Evolutionary conservation across 2,888 invertebrate genomes (phyloP), one percentile per base, ranked within the genome.

Genomic region (Adela reaumurella): DNA sequence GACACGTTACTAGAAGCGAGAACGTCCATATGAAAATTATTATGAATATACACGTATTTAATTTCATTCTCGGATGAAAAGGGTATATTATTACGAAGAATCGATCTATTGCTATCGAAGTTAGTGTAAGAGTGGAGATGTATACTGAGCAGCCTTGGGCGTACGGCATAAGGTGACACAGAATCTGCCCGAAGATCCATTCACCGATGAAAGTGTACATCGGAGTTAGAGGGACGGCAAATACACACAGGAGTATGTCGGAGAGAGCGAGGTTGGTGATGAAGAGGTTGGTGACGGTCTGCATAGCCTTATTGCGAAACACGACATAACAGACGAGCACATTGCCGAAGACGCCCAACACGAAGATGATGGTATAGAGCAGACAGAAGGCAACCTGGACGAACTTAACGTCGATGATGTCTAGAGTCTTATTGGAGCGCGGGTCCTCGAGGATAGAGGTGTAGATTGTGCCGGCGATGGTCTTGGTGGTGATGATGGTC

Each of bases 81-180:
- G 94, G 94, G 64, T 92, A 89, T 52, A 94, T 88, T 59, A 95
- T 94, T 49, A 94, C 94, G 63, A 93, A 88, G 70, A 90, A 95
- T 52, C 95, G 83, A 71, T 95, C 95, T 54, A 94, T 85, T n/a
- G 95, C 94, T 56, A 96, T 95, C 19, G 93, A 90, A 2, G 92
- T 94, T 44, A 95, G 80, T 0, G 95, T 95, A 54, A 94, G 76
- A 0, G 94, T 93, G 42, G 92, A 92, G 56, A 94, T 92, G 69
- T 94, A 95, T 44, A 95, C 92, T 63, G 90, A 90, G 51, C 90
- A 89, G 20, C 92, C 93, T 71, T 91, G 90, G 11, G 90, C 88
- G 68, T 91, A 91, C 24, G 94, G 90, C 55, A 95, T 89, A 55
- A 94, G 80, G 65, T 93, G 92, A 67, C 95, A 95, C 28, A 94